Conservation (phyloP, 2,797 vertebrate species). For the Enteromius radiatus region DNA sequence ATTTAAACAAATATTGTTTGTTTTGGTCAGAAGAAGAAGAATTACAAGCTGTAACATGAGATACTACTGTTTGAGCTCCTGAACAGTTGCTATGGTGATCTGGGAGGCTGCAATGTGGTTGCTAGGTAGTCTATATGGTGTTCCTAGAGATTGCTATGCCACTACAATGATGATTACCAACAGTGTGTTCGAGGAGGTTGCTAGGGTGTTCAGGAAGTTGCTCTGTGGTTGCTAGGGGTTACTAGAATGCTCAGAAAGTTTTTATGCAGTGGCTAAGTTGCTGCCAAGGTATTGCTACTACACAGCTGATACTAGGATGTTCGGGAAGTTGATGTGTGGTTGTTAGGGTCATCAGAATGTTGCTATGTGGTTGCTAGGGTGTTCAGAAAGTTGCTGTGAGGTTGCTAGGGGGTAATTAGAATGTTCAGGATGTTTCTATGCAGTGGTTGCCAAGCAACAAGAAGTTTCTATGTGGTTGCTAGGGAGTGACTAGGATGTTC, state of each 20-base stretch:
- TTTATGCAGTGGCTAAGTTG: too few species aligned
- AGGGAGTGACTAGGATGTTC: too few species aligned
- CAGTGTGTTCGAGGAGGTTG: background rate
- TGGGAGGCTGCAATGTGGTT: background rate
- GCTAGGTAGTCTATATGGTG: constrained; percentile 3
- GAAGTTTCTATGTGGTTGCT: too few species aligned
- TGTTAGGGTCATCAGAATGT: too few species aligned
- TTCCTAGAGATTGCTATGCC: background rate
- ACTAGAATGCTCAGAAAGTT: too few species aligned
- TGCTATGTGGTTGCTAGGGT: background rate
- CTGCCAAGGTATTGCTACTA: too few species aligned
- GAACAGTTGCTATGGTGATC: background rate
- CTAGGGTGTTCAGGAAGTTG: background rate
- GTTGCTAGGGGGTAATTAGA: background rate
- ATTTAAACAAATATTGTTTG: background rate
- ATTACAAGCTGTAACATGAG: background rate
- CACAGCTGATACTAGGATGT: too few species aligned
- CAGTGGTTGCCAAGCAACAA: too few species aligned
- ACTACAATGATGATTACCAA: background rate
- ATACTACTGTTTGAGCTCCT: background rate
- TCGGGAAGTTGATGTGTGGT: too few species aligned
- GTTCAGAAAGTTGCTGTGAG: background rate
- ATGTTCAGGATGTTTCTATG: too few species aligned
- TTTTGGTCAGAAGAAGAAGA: background rate
- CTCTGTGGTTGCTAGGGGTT: background rate